Conservation (phyloP, 2,797 vertebrate genomes). For the Myoxocephalus aenaeus region DNA sequence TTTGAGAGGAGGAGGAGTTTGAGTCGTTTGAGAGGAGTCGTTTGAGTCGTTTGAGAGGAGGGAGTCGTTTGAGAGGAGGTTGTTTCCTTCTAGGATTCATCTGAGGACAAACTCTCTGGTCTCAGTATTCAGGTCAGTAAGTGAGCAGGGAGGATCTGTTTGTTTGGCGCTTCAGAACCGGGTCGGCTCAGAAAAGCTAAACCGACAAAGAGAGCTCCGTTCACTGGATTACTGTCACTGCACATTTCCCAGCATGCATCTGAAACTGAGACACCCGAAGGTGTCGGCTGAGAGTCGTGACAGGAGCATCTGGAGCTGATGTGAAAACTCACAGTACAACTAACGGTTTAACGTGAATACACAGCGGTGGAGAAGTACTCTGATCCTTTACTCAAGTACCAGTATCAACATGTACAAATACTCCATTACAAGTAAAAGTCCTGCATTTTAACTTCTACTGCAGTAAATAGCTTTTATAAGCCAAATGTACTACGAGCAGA, state of each 20-base stretch:
- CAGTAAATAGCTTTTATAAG: no score
- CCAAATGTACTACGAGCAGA: no score
- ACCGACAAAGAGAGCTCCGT: no score
- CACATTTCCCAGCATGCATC: conserved; percentile 8
- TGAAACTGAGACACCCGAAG: not conserved
- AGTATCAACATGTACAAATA: not conserved
- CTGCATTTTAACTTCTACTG: no score
- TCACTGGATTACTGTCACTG: not conserved
- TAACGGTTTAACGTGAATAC: not conserved
- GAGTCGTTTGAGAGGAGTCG: no score
- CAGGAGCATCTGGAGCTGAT: not conserved
- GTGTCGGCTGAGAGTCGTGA: not conserved
- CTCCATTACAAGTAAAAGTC: not conserved
- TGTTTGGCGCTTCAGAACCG: not conserved
- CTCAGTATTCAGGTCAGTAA: not conserved
- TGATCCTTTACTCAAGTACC: not conserved
- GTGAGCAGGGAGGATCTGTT: no score
- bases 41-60: no score
- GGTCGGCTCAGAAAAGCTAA: not conserved
- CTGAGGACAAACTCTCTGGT: not conserved
- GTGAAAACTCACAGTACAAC: not conserved
- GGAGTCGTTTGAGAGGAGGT: no score
- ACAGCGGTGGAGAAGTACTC: not conserved
- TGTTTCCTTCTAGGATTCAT: no score
- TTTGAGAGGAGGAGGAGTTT: no score